Percentiles rank a stretch among this genome's conserved stretches.
Conservation (phyloP, 2,888 invertebrate species). For the Xestia sexstrigata region DNA sequence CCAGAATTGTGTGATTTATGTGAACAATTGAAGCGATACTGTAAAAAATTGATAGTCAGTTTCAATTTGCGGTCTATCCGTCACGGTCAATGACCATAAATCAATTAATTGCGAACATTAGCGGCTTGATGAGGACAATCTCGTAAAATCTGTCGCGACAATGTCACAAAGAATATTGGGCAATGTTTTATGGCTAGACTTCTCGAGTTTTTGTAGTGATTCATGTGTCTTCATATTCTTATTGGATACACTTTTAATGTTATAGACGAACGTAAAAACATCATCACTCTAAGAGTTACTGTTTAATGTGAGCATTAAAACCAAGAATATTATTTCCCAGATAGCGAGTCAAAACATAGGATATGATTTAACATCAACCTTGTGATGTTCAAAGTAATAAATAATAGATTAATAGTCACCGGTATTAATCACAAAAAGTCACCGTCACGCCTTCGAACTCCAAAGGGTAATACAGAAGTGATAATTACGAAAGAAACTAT, state of each 20-base stretch:
- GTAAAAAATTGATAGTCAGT: conserved; percentile 46
- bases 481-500: conserved; percentile 51
- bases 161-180: conserved; percentile 30
- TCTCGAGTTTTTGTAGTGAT: conserved; percentile 14
- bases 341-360: not conserved
- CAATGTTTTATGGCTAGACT: conserved; percentile 10
- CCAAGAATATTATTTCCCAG: not conserved
- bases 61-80: conserved; percentile 51
- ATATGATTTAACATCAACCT: not conserved
- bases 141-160: conserved; percentile 51
- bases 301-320: not conserved
- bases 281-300: not conserved
- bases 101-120: conserved; percentile 61
- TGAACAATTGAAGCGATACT: conserved; percentile 46
- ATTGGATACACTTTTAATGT: not conserved
- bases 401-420: not conserved
- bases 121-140: conserved; percentile 34
- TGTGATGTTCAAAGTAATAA: conserved; percentile 8
- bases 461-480: conserved; percentile 40
- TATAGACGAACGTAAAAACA: not conserved
- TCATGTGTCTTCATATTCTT: conserved; percentile 21
- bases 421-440: conserved; percentile 25
- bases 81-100: conserved; percentile 64
- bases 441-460: conserved; percentile 23
- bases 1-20: conserved; percentile 60